Base-by-base conservation (phyloP, 2,113 vertebrate genomes). In the Centropus bengalensis region DNA sequence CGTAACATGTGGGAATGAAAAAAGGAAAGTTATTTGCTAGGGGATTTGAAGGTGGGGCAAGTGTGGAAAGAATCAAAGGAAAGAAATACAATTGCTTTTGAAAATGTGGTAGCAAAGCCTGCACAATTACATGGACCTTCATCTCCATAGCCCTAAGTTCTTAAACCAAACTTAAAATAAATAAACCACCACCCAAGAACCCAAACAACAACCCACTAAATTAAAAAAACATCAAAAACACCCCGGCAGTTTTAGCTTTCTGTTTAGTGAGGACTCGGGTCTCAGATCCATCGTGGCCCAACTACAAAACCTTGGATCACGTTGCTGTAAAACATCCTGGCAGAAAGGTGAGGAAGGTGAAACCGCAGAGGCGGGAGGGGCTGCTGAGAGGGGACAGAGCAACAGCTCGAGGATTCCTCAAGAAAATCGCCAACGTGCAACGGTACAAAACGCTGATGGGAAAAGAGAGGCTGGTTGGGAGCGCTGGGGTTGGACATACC, bases 211-310 rank as follows among this genome's bases (percentile, higher is more conserved):
- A 54, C 26, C 52, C 27, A 27, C 52, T 10, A 21, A 19, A 36
- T 2, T 36, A 54, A 47, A 19, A 33, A 15, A 7, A 8, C 2
- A 13, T 18, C 26, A 42, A 14, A 28, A 10, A 9, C 0, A 1
- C 6, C 18, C 1, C 17, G 49, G 23, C 11, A 36, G 5, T 27
- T 91, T 87, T 62, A 77, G 8, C 44, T n/a, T 4, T 27, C 23
- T 66, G 22, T 49, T 93, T 42, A 66, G 7, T 12, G 30, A 59
- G 14, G 21, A 51, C 45, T 38, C 33, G n/a, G 12, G 12, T 68
- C 20, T 19, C 15, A 38, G 8, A 12, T 75, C 1, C 3, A 24
- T 8, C n/a, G 21, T 26, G 9, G 10, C 36, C 20, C 9, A 62
- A 36, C 33, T 42, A 23, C 27, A 47, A 42, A 49, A 58, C 8